Percentiles rank a stretch among this genome's conserved stretches.
These are phyloP conservation scores for Arctopsyche grandis DNA, from an alignment of 1,140 invertebrate genomes.

Conservation along the genomic window DNA sequence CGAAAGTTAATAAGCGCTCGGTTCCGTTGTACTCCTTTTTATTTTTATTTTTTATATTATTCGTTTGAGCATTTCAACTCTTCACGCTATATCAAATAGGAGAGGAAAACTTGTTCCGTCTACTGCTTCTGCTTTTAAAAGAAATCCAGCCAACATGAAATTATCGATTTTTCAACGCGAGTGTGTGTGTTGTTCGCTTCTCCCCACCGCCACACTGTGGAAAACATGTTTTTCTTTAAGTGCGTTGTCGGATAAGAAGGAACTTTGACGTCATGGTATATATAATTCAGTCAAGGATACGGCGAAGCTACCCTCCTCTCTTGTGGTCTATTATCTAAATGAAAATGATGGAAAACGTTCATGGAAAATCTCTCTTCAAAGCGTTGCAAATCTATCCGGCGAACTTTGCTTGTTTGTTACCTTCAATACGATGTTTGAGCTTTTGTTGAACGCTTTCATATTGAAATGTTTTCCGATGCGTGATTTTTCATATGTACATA, in stretches of 20 bases:
- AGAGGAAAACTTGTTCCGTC: background rate
- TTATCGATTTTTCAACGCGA: background rate
- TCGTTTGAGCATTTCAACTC: constrained; percentile 8
- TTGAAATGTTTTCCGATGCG: too few relatives aligned
- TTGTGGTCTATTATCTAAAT: background rate
- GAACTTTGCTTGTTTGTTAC: too few relatives aligned
- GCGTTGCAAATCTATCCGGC: background rate
- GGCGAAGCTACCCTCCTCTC: background rate
- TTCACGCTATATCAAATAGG: background rate
- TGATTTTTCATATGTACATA: too few relatives aligned
- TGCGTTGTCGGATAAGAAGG: background rate
- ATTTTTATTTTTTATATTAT: background rate
- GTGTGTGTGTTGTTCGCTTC: background rate
- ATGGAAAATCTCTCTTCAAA: background rate
- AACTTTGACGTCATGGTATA: background rate
- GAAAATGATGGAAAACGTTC: background rate
- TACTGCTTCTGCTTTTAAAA: background rate
- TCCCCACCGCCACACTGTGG: background rate
- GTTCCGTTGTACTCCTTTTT: background rate
- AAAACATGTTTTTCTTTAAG: constrained; percentile 11
- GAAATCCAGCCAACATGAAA: background rate
- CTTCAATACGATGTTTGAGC: too few relatives aligned
- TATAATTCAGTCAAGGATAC: background rate
- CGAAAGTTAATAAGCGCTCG: constrained; percentile 26
- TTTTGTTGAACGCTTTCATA: too few relatives aligned